A percentile compares a stretch with the other conserved stretches of the same genome.
Evolutionary conservation across 2,888 invertebrate species (phyloP).

Genomic region (Macaria liturata): DNA sequence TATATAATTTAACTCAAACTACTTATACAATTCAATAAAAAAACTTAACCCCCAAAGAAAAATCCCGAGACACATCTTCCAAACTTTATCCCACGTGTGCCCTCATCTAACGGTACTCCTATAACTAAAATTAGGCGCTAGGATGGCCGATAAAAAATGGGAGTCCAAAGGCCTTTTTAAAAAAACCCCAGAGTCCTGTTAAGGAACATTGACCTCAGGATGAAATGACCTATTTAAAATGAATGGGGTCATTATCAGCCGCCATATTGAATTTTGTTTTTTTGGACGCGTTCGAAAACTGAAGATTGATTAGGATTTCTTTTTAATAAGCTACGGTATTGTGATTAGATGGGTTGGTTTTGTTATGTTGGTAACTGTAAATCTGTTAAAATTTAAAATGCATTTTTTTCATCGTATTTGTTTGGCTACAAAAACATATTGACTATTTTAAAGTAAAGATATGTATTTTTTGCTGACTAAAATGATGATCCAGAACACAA

Average conservation of each 20-base stretch:
- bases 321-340: constrained; percentile 20
- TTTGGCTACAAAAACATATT: too few species aligned
- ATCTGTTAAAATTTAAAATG: too few species aligned
- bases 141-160: constrained; percentile 77
- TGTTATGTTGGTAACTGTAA: neutral
- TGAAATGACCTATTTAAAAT: constrained; percentile 79
- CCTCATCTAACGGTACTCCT: constrained; percentile 71
- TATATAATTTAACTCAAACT: too few species aligned
- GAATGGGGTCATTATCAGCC: constrained; percentile 70
- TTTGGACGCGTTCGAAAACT: constrained; percentile 31
- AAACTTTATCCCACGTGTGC: constrained; percentile 41
- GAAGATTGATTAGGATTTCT: constrained; percentile 37
- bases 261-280: constrained; percentile 41
- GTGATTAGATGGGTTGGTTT: constrained; percentile 24
- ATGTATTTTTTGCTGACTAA: too few species aligned
- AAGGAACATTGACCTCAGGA: constrained; percentile 76
- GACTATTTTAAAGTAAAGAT: too few species aligned
- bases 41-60: constrained; percentile 1
- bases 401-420: too few species aligned
- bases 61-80: constrained; percentile 50
- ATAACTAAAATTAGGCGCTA: constrained; percentile 72
- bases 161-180: constrained; percentile 58
- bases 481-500: too few species aligned
- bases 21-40: too few species aligned
- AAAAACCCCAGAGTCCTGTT: constrained; percentile 78